Evolutionary conservation across 2,113 vertebrate species (phyloP).

Genomic region (Lonchura striata): DNA sequence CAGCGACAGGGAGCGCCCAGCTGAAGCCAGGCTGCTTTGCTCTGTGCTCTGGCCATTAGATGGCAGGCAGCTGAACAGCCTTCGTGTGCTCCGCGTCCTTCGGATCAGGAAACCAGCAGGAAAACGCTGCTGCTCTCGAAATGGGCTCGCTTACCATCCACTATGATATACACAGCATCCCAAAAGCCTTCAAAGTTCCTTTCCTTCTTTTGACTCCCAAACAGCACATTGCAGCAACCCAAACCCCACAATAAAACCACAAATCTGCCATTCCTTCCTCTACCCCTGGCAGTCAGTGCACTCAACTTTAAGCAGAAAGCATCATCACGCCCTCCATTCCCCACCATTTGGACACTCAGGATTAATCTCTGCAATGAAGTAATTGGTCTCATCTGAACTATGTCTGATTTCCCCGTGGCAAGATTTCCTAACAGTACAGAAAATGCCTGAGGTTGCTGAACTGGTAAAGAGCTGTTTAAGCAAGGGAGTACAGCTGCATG

Average conservation of each 20-base stretch:
- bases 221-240: not conserved
- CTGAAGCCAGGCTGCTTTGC: not conserved
- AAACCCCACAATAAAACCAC: not conserved
- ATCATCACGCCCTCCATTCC: not conserved
- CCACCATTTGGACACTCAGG: not conserved
- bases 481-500: not conserved
- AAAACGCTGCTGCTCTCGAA: not conserved
- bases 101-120: not conserved
- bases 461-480: not conserved
- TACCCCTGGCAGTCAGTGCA: not conserved
- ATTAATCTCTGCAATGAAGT: slow-evolving; percentile 10
- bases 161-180: not conserved
- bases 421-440: slow-evolving; percentile 1
- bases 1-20: accelerated
- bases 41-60: slow-evolving; percentile 39
- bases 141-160: not conserved
- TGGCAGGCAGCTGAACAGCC: slow-evolving; percentile 37
- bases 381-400: slow-evolving; percentile 39
- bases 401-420: slow-evolving; percentile 13
- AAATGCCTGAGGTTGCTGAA: not conserved
- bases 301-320: not conserved
- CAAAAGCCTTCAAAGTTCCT: not conserved
- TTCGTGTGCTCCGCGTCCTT: not conserved
- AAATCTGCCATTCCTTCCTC: not conserved
- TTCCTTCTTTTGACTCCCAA: not conserved